Evolutionary conservation across 2,888 invertebrate species (phyloP).

Genomic region (Pollenia labialis): DNA sequence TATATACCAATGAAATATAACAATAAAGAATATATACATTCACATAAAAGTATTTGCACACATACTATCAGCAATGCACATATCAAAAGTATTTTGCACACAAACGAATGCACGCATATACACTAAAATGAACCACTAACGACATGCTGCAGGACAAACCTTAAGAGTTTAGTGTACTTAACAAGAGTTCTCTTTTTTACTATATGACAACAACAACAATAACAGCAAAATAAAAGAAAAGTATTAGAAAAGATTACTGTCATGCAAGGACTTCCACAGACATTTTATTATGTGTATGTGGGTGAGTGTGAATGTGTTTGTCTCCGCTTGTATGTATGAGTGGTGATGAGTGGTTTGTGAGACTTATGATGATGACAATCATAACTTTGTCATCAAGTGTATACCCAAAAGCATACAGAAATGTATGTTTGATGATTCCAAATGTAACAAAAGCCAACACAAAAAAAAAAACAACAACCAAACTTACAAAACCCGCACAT

Average conservation of each 20-base stretch:
- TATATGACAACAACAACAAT: conserved; percentile 39
- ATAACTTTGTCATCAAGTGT: conserved; percentile 73
- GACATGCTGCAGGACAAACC: conserved; percentile 73
- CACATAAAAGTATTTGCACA: conserved; percentile 36
- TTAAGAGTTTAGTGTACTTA: conserved; percentile 69
- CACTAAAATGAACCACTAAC: conserved; percentile 69
- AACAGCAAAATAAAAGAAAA: conserved; percentile 41
- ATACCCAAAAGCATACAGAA: conserved; percentile 71
- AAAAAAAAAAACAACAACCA: conserved; percentile 40
- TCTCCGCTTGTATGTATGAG: conserved; percentile 18
- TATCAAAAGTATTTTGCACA: conserved; percentile 14
- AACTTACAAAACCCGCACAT: conserved; percentile 40
- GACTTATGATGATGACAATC: conserved; percentile 73
- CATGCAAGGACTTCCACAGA: conserved; percentile 39
- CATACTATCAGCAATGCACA: conserved; percentile 25
- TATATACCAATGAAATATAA: conserved; percentile 32
- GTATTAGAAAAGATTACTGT: conserved; percentile 50
- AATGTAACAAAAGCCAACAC: conserved; percentile 65
- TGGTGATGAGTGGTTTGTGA: conserved; percentile 73
- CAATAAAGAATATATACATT: conserved; percentile 23
- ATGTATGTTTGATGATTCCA: conserved; percentile 68
- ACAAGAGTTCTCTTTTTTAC: conserved; percentile 54
- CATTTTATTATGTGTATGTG: conserved; percentile 9
- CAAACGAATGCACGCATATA: not conserved
- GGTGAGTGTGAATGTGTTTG: not conserved